Evolutionary conservation across 92 coral and sea anemone species (phyloP), one percentile per base, ranked within the genome.

Genomic region (Epizoanthus rinbou): DNA sequence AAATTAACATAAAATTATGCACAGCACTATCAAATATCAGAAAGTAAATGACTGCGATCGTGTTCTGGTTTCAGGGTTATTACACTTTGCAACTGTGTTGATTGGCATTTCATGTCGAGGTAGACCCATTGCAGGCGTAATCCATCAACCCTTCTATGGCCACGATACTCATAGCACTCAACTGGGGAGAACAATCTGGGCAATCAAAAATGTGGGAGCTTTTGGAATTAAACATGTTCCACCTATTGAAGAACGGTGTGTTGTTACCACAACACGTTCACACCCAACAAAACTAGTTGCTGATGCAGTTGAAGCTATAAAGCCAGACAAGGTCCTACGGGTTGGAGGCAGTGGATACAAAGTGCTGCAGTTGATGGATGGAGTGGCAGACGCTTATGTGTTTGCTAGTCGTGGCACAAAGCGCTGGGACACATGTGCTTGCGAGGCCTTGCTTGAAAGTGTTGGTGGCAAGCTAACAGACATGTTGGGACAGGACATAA

Each of bases 381-480:
- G 99, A 1, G 89, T 80, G 5, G 98, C 97, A 47, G 99, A 96
- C 89, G 98, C 91, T 5, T 96, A 96, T 80, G 93, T 96, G 60
- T 96, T 91, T 85, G 99, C 99, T 33, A 96, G 93, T 78, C 82
- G 86, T 59, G 99, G 99, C 5, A 91, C 95, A 53, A 94, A 96
- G 47, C 91, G 98, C 52, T 96, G 99, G 99, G 99, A 96, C 59
- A 96, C 99, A 17, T 96, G 99, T 80, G 99, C 99, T n/a, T 89
- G 94, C 16, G 95, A 96, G 73, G 99, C 99, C 37, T 60, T 96
- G 53, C 75, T 96, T n/a, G 94, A 91, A 66, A 88, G 96, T 15
- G 75, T 91, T 50, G 98, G 98, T 67, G 99, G 99, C 14, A 92
- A 76, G 37, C 76, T 96, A 15, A 94, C 99, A 50, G 99, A 96